Conservation (phyloP, 2,113 vertebrate genomes). For the Ceyx melanurus region DNA sequence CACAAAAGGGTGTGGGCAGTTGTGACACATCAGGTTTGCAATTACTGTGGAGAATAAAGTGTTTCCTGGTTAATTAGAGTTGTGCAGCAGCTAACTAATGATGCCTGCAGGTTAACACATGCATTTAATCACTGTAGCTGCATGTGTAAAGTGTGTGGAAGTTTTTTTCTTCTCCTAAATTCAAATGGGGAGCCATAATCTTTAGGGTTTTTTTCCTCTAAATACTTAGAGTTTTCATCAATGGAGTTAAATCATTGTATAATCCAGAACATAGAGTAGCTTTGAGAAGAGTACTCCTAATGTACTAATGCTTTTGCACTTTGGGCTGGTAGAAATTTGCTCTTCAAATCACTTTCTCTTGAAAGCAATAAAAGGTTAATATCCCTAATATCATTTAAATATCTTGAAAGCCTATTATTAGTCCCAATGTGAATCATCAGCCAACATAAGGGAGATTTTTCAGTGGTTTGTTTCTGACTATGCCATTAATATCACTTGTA, state of each 20-base stretch:
- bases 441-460: not conserved
- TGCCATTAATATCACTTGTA: not conserved
- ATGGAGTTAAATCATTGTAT: not conserved
- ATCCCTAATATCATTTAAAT: not conserved
- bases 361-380: not conserved
- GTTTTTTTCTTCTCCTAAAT: not conserved
- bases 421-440: constrained; percentile 6
- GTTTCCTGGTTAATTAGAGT: not conserved
- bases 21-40: not conserved
- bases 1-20: not conserved
- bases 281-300: not conserved
- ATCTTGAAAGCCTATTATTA: not conserved
- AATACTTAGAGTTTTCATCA: not conserved
- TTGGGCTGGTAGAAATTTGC: not conserved
- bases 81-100: not conserved
- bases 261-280: not conserved
- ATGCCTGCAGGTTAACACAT: not conserved
- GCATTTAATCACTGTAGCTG: not conserved
- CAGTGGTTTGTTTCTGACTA: not conserved
- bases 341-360: not conserved
- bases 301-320: not conserved
- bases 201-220: not conserved
- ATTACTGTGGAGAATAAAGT: not conserved
- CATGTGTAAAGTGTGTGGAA: not conserved
- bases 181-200: not conserved